Base-by-base conservation (phyloP, 2,888 invertebrate genomes). In the Furcula furcula region DNA sequence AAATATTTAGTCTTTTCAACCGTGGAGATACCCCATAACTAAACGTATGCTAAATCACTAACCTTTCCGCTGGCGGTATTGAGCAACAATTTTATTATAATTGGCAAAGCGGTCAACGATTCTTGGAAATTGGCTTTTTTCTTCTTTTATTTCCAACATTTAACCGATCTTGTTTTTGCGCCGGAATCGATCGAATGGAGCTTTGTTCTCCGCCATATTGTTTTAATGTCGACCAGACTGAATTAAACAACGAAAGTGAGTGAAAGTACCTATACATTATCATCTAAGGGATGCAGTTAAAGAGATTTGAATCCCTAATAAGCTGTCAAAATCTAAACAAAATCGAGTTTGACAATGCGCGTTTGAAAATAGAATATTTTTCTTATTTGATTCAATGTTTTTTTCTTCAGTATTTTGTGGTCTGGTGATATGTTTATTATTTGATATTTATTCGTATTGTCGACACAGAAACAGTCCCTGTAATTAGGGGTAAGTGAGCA, bases 11-110 rank as follows among this genome's bases (percentile, higher is more conserved):
- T 13, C 9, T 13, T 3, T 2, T 30, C 21, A 27, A 19, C 43
- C 49, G 46, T 36, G 53, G 40, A 55, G 35, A n/a, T n/a, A n/a
- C n/a, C 49, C 58, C 54, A 52, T 57, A 58, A 59, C 64, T 65
- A 62, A 72, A 72, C 26, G 14, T 69, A 68, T 70, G 65, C 72
- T 75, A 80, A 81, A 77, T 74, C 55, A 69, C 71, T 72, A 78
- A 76, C 75, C 76, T 74, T 76, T 67, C 68, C 71, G 77, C 65
- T 63, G 75, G 75, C 69, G 54, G 75, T 82, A 82, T 83, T 78
- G 80, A 80, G 75, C 76, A 71, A 71, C 76, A 68, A 76, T 83
- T 83, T 85, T 82, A 81, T 80, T 79, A 86, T 86, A 87, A 87
- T 85, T 84, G 85, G 82, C 77, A 61, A 59, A 64, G 75, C 80